phyloP scores from a whole-genome alignment of 2,888 invertebrate genomes.

The Archaeoteleia sp. region DNA sequence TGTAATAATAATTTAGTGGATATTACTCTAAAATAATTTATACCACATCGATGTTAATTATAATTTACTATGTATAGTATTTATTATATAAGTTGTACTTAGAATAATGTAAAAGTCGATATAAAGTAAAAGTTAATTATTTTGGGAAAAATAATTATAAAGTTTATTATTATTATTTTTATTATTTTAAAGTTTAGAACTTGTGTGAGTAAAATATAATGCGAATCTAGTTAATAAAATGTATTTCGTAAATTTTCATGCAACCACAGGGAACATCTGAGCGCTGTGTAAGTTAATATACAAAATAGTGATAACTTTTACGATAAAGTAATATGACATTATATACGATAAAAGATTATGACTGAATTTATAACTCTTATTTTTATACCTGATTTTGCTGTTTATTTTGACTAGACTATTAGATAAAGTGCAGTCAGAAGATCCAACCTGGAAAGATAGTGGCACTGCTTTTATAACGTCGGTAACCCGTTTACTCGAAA shows the following conservation, averaged over 20 bases:
- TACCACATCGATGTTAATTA: too few species aligned
- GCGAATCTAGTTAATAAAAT: constrained; percentile 5
- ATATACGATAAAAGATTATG: constrained; percentile 2
- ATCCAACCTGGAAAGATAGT: constrained; percentile 93
- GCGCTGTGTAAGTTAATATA: constrained; percentile 89
- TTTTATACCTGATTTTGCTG: constrained; percentile 10
- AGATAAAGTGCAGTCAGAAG: constrained; percentile 88
- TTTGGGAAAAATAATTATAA: too few species aligned
- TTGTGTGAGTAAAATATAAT: background rate
- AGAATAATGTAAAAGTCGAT: too few species aligned
- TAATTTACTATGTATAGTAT: too few species aligned
- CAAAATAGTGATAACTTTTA: too few species aligned
- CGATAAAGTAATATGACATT: background rate
- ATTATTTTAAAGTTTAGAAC: too few species aligned
- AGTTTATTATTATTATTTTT: too few species aligned
- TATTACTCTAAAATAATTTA: too few species aligned
- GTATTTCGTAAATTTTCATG: constrained; percentile 60
- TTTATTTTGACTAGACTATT: constrained; percentile 79
- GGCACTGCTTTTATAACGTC: constrained; percentile 95
- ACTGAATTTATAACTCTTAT: constrained; percentile 3
- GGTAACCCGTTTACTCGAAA: constrained; percentile 90
- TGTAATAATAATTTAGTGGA: too few species aligned
- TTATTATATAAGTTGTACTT: too few species aligned
- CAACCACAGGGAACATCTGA: constrained; percentile 88
- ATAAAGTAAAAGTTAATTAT: too few species aligned